phyloP scores from a whole-genome alignment of 2,888 invertebrate genomes.

The Lithophane ornitopus region DNA sequence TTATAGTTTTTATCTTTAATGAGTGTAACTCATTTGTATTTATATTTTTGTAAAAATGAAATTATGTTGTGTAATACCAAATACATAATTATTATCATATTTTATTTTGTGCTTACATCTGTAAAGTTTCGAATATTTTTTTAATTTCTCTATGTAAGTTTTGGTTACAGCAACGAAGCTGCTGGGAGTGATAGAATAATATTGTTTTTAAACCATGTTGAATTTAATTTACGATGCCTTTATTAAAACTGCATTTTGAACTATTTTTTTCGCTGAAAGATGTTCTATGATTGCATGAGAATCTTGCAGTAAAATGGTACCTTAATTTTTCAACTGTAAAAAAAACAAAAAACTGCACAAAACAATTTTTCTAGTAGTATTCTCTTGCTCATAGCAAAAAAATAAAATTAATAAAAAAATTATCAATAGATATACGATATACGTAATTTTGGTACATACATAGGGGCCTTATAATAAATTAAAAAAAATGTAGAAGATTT shows the following conservation, averaged over 20 bases:
- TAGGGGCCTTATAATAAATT: constrained; percentile 84
- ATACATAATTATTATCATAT: constrained; percentile 79
- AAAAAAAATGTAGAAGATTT: constrained; percentile 75
- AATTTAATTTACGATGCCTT: constrained; percentile 57
- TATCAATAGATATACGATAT: constrained; percentile 82
- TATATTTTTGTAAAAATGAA: constrained; percentile 79
- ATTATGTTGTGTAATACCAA: constrained; percentile 89
- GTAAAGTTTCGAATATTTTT: constrained; percentile 85
- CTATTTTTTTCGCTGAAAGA: constrained; percentile 19
- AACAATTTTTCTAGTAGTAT: constrained; percentile 44
- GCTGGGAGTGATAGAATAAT: constrained; percentile 64
- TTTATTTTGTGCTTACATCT: constrained; percentile 84
- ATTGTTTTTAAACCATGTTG: constrained; percentile 60
- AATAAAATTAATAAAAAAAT: constrained; percentile 61
- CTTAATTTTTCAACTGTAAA: constrained; percentile 9
- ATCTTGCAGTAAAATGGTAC: constrained; percentile 32
- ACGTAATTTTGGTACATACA: constrained; percentile 87
- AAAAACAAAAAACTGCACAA: constrained; percentile 38
- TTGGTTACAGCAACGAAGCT: constrained; percentile 80
- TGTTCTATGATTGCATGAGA: constrained; percentile 45
- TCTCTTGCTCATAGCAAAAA: constrained; percentile 74
- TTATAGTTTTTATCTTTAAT: constrained; percentile 77
- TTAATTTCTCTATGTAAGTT: constrained; percentile 77
- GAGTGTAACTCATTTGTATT: constrained; percentile 86
- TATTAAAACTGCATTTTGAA: constrained; percentile 51